Base-by-base conservation (phyloP, 2,797 vertebrate species). In the Mormyrus proboscirostris region DNA sequence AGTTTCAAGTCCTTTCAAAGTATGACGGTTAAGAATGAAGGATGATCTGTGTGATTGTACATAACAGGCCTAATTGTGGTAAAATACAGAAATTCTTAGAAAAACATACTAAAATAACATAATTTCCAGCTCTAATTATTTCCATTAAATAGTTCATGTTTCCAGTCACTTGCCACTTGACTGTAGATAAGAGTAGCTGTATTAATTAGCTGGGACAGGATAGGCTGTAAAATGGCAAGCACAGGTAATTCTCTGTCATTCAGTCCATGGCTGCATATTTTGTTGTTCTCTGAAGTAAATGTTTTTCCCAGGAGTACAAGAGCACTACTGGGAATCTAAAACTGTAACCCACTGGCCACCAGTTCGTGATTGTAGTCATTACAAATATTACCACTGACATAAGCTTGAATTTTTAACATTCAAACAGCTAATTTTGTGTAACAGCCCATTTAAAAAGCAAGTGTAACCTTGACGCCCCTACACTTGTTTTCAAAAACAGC, bases 361-460 rank as follows among this genome's bases (percentile, higher is more conserved):
- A n/a, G 73, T 79, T 47, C 38, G 2, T 44, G 38, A 79, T 49
- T n/a, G 19, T 49, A 51, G 44, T 51, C n/a, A 84, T 49, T 51
- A 51, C 82, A 51, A 50, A 22, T 25, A 84, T 25, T 51, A 50
- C 8, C 47, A 51, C n/a, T 29, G 22, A 84, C 44, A 50, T 84
- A 84, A 50, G 44, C 19, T 51, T 50, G 47, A 22, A 84, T 49
- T 51, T 51, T 84, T 84, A 84, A 84, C 47, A 84, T 84, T 84
- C 19, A 25, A 51, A 51, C 49, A 50, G 44, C 47, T 51, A 84
- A 84, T 84, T 84, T 84, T 84, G 44, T 29, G 82, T 29, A 69
- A 59, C 57, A 89, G 16, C 57, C 85, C 57, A 86, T 69, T 86
- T 69, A 84, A 69, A 89, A 89, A 89, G 55, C 53, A 85, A 89